Conservation (phyloP, 2,888 invertebrate species). For the Slavum lentiscoides region DNA sequence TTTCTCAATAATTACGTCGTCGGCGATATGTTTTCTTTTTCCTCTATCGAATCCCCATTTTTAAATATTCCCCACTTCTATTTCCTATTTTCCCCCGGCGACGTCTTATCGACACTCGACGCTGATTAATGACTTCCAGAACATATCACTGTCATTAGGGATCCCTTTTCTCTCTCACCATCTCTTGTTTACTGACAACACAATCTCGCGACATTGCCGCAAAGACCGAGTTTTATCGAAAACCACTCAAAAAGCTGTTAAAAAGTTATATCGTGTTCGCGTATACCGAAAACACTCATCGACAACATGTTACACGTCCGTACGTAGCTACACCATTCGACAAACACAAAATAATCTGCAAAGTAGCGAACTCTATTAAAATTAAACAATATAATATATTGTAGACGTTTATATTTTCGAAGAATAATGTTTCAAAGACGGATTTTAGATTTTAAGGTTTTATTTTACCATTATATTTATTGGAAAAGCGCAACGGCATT, state of each 20-base stretch:
- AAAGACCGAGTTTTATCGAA: constrained; percentile 14
- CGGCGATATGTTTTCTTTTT: neutral
- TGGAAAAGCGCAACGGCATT: no score
- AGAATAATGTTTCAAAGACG: no score
- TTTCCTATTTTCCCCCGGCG: neutral
- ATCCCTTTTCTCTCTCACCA: neutral
- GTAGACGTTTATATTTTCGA: no score
- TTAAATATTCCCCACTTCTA: constrained; percentile 33
- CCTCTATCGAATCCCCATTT: neutral
- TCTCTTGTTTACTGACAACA: neutral
- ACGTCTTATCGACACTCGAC: constrained; percentile 44
- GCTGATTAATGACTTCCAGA: constrained; percentile 43
- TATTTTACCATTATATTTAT: no score
- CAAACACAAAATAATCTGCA: neutral
- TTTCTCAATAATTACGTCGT: constrained; percentile 34
- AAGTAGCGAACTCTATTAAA: neutral
- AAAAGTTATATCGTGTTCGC: constrained; percentile 35
- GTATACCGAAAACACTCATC: neutral
- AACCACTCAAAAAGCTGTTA: constrained; percentile 45
- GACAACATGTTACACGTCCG: neutral
- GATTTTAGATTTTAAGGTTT: no score
- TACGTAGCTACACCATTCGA: neutral
- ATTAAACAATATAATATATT: neutral
- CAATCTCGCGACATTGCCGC: constrained; percentile 32
- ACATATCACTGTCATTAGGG: constrained; percentile 32